Conservation (phyloP, 2,113 vertebrate species). For the Empidonax alnorum region DNA sequence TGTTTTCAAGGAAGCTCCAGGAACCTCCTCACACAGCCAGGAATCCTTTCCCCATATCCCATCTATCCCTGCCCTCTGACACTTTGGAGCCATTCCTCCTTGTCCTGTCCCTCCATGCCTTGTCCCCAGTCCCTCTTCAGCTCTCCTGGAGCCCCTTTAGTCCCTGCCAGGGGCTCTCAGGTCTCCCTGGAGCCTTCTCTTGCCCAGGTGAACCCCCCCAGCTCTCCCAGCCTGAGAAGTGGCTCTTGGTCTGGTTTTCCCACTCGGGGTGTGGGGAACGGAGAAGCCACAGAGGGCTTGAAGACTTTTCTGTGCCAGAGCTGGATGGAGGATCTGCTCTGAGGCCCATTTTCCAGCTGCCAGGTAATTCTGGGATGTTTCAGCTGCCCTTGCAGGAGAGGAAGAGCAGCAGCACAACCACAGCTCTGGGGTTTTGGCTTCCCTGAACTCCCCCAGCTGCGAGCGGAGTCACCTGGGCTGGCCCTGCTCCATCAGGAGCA, state of each 20-base stretch:
- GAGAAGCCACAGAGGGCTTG: not conserved
- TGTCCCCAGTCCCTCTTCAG: not conserved
- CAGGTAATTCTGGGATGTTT: not conserved
- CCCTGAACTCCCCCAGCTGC: not conserved
- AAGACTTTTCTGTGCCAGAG: not conserved
- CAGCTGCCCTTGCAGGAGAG: not conserved
- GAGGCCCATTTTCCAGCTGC: not conserved
- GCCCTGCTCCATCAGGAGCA: not conserved
- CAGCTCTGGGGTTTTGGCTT: not conserved
- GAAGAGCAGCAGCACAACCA: not conserved
- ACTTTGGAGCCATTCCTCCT: not conserved
- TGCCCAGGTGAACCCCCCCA: not conserved
- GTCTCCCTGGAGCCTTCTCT: not conserved
- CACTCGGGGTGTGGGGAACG: not conserved
- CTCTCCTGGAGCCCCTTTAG: not conserved
- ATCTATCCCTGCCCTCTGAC: not conserved
- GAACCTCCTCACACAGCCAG: not conserved
- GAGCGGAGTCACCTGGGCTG: not conserved
- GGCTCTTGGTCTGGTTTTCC: not conserved
- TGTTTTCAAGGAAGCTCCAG: not conserved
- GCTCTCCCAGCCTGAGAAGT: not conserved
- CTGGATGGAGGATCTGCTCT: not conserved
- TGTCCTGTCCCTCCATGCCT: not conserved
- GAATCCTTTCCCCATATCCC: not conserved
- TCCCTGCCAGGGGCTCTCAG: fast-evolving